Conservation (phyloP, 2,888 invertebrate genomes). For the Rhaphigaster nebulosa region DNA sequence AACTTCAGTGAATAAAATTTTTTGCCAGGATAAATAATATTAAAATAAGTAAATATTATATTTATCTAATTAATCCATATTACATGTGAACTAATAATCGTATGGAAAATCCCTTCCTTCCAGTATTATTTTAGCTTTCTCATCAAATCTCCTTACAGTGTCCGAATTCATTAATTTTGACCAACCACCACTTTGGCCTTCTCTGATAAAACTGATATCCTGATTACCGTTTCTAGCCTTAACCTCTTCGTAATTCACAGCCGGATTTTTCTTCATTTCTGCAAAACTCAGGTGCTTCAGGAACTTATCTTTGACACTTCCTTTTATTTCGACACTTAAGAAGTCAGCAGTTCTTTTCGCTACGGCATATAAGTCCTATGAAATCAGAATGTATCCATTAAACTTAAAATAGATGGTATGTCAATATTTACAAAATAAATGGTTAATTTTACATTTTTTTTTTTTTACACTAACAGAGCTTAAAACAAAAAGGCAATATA, state of each 20-base stretch:
- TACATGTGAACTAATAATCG: neutral
- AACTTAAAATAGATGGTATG: no score
- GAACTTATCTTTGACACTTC: constrained; percentile 68
- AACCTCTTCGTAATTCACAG: constrained; percentile 73
- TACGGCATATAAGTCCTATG: constrained; percentile 69
- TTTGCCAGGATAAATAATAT: no score
- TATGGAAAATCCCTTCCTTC: constrained; percentile 61
- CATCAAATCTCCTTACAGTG: constrained; percentile 67
- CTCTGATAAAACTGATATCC: constrained; percentile 69
- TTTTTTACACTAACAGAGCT: no score
- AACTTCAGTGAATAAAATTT: no score
- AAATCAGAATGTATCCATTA: constrained; percentile 10
- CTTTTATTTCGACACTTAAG: constrained; percentile 68
- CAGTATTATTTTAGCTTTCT: constrained; percentile 65
- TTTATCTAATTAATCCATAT: neutral
- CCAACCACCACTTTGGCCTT: constrained; percentile 70
- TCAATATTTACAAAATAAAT: no score
- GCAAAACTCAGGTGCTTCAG: constrained; percentile 71
- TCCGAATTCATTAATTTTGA: constrained; percentile 67
- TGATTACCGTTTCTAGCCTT: constrained; percentile 67
- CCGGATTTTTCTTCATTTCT: constrained; percentile 74
- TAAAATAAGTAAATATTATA: neutral
- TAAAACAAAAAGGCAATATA: no score
- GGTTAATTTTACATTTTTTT: no score
- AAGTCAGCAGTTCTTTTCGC: constrained; percentile 70